A percentile compares a stretch with the other conserved stretches of the same genome.
phyloP scores from a whole-genome alignment of 2,888 invertebrate species.

The Thereva unica region DNA sequence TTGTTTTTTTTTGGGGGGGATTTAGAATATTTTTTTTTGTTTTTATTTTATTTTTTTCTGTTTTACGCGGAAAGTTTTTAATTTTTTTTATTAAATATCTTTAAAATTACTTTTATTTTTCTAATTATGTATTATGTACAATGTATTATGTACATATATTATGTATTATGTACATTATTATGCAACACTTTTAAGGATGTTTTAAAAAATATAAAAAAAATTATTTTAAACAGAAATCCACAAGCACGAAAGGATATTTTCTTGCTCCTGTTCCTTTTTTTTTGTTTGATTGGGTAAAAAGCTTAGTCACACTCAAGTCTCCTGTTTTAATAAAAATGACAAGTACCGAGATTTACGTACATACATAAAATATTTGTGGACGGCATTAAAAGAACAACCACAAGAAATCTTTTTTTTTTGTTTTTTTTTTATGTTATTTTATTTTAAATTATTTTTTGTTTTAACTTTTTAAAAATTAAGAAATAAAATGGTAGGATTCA shows the following conservation, averaged over 20 bases:
- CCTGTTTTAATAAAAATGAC: constrained; percentile 1
- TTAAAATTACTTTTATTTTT: neutral
- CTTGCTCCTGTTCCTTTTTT: neutral
- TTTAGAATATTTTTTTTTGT: no score
- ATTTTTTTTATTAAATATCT: neutral
- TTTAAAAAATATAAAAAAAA: no score
- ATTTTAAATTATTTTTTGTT: no score
- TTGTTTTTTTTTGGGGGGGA: no score
- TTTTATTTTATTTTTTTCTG: no score
- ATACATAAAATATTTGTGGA: constrained; percentile 33
- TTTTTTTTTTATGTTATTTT: no score
- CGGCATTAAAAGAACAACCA: constrained; percentile 39
- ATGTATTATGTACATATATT: neutral
- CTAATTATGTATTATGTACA: neutral
- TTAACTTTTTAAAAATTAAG: constrained; percentile 16
- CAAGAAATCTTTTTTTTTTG: neutral
- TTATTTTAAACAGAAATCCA: constrained; percentile 20
- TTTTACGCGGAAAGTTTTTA: no score
- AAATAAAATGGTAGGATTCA: constrained; percentile 21
- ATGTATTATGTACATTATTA: constrained; percentile 22
- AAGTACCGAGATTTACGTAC: constrained; percentile 4
- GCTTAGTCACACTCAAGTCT: constrained; percentile 13
- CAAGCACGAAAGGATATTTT: constrained; percentile 21
- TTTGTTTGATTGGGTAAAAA: neutral
- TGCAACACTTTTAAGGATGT: no score